Conservation (phyloP, 2,113 vertebrate genomes). For the Bucco capensis region DNA sequence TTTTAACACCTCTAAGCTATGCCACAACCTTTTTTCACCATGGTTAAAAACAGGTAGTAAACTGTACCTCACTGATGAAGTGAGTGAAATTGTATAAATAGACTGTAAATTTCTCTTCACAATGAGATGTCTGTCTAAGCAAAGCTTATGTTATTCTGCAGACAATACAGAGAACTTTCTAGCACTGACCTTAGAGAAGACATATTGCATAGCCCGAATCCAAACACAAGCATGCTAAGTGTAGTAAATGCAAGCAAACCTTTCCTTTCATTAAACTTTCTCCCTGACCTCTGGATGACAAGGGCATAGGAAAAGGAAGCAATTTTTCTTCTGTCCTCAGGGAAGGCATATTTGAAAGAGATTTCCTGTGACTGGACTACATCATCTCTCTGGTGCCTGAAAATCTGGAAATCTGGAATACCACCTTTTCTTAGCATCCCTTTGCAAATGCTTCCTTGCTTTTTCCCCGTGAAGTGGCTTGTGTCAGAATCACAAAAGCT, state of each 20-base stretch:
- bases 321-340: constrained; percentile 62
- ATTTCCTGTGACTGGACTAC: constrained; percentile 61
- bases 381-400: constrained; percentile 31
- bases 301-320: constrained; percentile 63
- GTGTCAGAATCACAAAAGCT: background rate
- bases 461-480: background rate
- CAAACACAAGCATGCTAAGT: constrained; percentile 10
- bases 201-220: background rate
- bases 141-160: constrained; percentile 28
- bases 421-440: background rate
- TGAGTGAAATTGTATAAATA: constrained; percentile 13
- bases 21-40: background rate
- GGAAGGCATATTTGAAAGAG: constrained; percentile 48
- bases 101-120: background rate
- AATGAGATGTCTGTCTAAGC: background rate
- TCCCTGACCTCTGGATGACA: constrained; percentile 45
- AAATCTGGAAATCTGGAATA: constrained; percentile 16
- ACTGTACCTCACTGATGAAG: background rate
- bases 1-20: background rate
- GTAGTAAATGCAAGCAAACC: constrained; percentile 29
- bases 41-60: background rate
- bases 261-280: constrained; percentile 54
- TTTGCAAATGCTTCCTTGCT: background rate
- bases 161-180: background rate
- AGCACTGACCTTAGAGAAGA: background rate